Evolutionary conservation across 2,888 invertebrate genomes (phyloP), one percentile per base, ranked within the genome.

Genomic region (Meliscaeva auricollis): DNA sequence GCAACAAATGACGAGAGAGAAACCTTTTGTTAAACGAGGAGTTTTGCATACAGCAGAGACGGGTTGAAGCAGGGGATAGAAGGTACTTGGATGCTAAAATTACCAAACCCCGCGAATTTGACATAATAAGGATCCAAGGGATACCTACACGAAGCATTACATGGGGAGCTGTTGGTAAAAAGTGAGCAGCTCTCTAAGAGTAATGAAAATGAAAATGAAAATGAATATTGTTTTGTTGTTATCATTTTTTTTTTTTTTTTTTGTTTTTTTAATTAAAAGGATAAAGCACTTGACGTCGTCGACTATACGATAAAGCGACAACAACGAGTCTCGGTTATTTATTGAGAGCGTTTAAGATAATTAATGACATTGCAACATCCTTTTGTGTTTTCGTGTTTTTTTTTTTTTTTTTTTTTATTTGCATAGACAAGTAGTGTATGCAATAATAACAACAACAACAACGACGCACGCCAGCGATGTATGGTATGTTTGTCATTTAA

Each of bases 341-440:
- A 84, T 84, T 80, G 80, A 84, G 54, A 84, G 68, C 84, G 72
- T 80, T 84, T 80, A 80, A 84, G 75, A 84, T 76, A 84, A 84
- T 84, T 84, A 84, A 84, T 84, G 60, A 66, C 75, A 66, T 54
- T 38, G 50, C 35, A 68, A 52, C 58, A 50, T 76, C 70, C 70
- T 60, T 79, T 38, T 62, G 69, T 73, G 38, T 17, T 58, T 73
- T 69, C 22, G 17, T 15, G 35, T n/a, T 15, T 32, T 9, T 46
- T 30, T 41, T 50, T 72, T 41, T 22, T 26, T 26, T 2, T 26
- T 13, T 56, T 72, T 68, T 35, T 72, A 73, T 44, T 32, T 69
- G 64, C 44, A 64, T 70, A 54, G 58, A 15, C 20, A 9, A 11
- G 54, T 17, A n/a, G 7, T 69, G 62, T 9, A 38, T 64, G 17